Conservation (phyloP, 2,113 vertebrate genomes). For the Gymnarchus niloticus region DNA sequence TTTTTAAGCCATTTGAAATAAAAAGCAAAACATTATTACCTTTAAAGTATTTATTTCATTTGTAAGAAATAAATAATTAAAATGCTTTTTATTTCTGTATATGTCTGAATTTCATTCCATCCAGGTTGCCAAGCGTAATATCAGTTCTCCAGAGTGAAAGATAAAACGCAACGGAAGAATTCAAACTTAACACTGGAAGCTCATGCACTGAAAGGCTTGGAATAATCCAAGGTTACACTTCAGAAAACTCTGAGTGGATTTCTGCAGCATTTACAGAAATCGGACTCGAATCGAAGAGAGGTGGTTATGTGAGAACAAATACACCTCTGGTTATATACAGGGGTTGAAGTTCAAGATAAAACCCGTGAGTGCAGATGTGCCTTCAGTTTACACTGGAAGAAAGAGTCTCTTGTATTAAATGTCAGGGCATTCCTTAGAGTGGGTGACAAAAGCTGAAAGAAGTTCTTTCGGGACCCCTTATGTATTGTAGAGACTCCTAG, state of each 20-base stretch:
- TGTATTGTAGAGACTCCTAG: not conserved
- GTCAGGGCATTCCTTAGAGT: conserved; percentile 12
- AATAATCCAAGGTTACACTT: conserved; percentile 4
- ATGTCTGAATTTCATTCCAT: not conserved
- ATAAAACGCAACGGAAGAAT: conserved; percentile 9
- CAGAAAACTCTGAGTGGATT: conserved; percentile 12
- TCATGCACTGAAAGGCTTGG: not conserved
- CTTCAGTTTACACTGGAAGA: not conserved
- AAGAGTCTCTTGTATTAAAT: conserved; percentile 18
- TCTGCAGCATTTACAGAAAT: not conserved
- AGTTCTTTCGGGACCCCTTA: not conserved
- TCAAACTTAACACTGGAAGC: not conserved
- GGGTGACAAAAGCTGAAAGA: conserved; percentile 11
- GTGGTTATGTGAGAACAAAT: conserved; percentile 6
- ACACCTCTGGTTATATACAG: not conserved
- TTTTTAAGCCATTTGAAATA: not conserved
- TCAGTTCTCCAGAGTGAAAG: not conserved
- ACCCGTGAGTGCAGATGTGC: not conserved
- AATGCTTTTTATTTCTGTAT: not conserved
- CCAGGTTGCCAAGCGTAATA: not conserved
- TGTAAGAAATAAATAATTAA: too few relatives aligned
- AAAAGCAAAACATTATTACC: not conserved
- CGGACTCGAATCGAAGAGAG: conserved; percentile 1
- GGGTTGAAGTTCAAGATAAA: not conserved
- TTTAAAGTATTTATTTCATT: not conserved